Conservation (phyloP, 1,140 invertebrate species). For the Pogonomyrmex californicus region DNA sequence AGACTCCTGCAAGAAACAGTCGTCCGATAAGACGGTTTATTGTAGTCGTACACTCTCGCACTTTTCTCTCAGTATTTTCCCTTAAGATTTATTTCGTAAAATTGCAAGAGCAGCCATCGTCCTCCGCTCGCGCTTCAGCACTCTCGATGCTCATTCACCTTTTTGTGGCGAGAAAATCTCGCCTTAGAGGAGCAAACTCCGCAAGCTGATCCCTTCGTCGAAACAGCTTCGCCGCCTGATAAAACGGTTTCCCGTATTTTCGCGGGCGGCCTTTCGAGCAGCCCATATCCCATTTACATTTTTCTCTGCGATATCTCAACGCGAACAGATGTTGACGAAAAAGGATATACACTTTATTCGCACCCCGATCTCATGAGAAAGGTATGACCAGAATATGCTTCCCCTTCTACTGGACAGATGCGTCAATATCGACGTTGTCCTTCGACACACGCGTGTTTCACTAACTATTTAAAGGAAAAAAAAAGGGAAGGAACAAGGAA, state of each 20-base stretch:
- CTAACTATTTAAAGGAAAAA: slow-evolving; percentile 9
- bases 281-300: slow-evolving; percentile 7
- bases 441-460: background rate
- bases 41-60: background rate
- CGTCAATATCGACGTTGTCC: background rate
- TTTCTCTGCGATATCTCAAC: background rate
- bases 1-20: background rate
- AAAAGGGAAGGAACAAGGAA: background rate
- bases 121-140: background rate
- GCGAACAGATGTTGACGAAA: slow-evolving; percentile 1
- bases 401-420: background rate
- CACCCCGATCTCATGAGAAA: background rate
- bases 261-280: background rate
- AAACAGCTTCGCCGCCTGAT: slow-evolving; percentile 5
- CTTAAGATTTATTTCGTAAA: slow-evolving; percentile 35
- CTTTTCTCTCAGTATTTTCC: background rate
- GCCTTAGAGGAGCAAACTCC: slow-evolving; percentile 2
- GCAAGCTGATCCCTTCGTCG: background rate
- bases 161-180: background rate
- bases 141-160: background rate
- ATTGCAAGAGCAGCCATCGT: slow-evolving; percentile 5
- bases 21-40: slow-evolving; percentile 16
- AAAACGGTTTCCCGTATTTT: slow-evolving; percentile 31
- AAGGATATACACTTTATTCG: background rate
- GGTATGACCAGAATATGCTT: slow-evolving; percentile 20